Evolutionary conservation across 2,797 vertebrate species (phyloP), one percentile per base, ranked within the genome.

Genomic region (Dendrocincla tyrannina): DNA sequence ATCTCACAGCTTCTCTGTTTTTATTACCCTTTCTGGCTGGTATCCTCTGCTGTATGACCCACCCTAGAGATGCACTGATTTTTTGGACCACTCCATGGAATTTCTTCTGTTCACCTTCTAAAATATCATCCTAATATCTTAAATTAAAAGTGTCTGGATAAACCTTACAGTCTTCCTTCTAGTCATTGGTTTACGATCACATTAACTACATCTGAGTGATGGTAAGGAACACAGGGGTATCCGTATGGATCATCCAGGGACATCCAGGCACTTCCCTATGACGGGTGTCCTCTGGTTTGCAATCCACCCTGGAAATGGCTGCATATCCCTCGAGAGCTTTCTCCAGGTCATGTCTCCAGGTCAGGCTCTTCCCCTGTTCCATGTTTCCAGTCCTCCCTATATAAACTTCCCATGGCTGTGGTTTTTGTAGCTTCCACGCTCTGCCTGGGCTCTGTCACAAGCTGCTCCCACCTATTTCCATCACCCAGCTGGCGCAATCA

Each of bases 1-100:
- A 89, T 88, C 90, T 96, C 70, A 85, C 69, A 89, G 93, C 78
- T 95, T 94, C 94, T 84, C 95, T 47, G 5, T 30, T 93, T 59
- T 62, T 56, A 42, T 90, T 93, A 84, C 58, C 50, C 66, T 86
- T 91, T 90, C 62, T 63, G 83, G 85, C 62, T 67, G 41, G 53
- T 75, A 47, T 39, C 35, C 62, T 59, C 39, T 53, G 10, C 6
- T 17, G 58, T 81, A 35, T 44, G 78, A 92, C 53, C 69, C 75
- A 41, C 24, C 42, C 70, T 62, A 49, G 46, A 86, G 77, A 75
- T 89, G 50, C 18, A 37, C 56, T 67, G 30, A 37, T 76, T 68
- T 49, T 84, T 79, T 93, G 85, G 83, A 93, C 47, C 13, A 39
- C 11, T 73, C 33, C 23, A 8, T 50, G 86, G 69, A 86, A 87